Evolutionary conservation across 2,113 vertebrate genomes (phyloP), one percentile per base, ranked within the genome.

Genomic region (Ictalurus furcatus): DNA sequence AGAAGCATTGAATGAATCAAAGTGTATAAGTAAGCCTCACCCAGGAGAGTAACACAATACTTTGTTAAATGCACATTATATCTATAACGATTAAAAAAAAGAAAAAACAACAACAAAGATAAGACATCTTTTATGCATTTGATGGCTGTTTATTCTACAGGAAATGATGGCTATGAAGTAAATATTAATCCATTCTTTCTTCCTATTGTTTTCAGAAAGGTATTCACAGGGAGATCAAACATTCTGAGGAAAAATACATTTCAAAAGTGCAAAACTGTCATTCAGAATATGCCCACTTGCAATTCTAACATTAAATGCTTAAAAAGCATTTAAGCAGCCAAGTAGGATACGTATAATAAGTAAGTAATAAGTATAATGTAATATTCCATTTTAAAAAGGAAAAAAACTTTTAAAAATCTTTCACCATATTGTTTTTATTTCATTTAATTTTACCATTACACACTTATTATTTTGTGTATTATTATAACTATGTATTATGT

Each of bases 1-100:
- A 85, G 44, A 54, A 56, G 84, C 84, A 54, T 21, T 71, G 25
- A 71, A 37, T n/a, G 16, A 54, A 86, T 86, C 6, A 78, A 61
- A 12, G 34, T 86, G 61, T 86, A 69, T 28, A 69, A n/a, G 6
- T 69, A 69, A 52, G 14, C 84, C 84, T 85, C 48, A 59, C 56
- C 54, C 80, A 59, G 30, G 19, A 13, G 54, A 82, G 56, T 23
- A 23, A 37, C 80, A 59, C n/a, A 59, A 59, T 59, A 37, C 54
- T 56, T 58, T 58, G 6, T 59, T 12, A 81, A 56, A 81, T 3
- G 78, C 28, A 81, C n/a, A 82, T 54, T 56, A 81, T 56, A 81
- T 56, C n/a, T 56, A 30, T 19, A 81, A 56, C 2, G 14, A 25
- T 21, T 44, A 1, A 54, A 56, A 56, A 69, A 11, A 11, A 48